phyloP scores from a whole-genome alignment of 1,140 invertebrate genomes.

The Pseudobourletiella spinata region DNA sequence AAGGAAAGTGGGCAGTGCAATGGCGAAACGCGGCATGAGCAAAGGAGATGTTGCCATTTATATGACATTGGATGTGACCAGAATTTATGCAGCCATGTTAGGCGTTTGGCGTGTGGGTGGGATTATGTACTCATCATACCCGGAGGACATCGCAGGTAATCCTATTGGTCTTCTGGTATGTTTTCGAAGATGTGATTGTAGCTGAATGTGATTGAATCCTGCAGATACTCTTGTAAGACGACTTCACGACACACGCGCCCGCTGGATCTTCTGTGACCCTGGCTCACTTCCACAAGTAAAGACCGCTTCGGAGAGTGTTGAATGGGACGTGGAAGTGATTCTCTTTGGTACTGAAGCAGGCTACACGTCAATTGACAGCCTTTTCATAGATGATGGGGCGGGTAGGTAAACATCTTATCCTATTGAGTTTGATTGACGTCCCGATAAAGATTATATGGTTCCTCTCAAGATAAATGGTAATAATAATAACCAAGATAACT shows the following conservation, averaged over 20 bases:
- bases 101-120: constrained; percentile 33
- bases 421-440: no score
- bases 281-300: constrained; percentile 14
- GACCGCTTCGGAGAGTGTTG: constrained; percentile 6
- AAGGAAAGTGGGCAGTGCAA: constrained; percentile 25
- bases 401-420: constrained; percentile 13
- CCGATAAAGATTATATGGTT: no score
- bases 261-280: constrained; percentile 30
- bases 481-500: no score
- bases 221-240: constrained; percentile 23
- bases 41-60: constrained; percentile 33
- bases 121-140: constrained; percentile 29
- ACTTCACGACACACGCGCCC: constrained; percentile 19
- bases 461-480: no score
- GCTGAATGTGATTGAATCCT: background rate
- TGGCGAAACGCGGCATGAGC: constrained; percentile 23
- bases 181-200: no score
- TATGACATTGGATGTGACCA: constrained; percentile 30
- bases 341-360: constrained; percentile 18
- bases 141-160: constrained; percentile 32
- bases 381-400: constrained; percentile 25
- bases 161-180: no score
- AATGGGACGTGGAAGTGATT: constrained; percentile 29
- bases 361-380: constrained; percentile 8
- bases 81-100: constrained; percentile 22